Conservation (phyloP, 2,888 invertebrate genomes). For the Synanthedon tipuliformis region DNA sequence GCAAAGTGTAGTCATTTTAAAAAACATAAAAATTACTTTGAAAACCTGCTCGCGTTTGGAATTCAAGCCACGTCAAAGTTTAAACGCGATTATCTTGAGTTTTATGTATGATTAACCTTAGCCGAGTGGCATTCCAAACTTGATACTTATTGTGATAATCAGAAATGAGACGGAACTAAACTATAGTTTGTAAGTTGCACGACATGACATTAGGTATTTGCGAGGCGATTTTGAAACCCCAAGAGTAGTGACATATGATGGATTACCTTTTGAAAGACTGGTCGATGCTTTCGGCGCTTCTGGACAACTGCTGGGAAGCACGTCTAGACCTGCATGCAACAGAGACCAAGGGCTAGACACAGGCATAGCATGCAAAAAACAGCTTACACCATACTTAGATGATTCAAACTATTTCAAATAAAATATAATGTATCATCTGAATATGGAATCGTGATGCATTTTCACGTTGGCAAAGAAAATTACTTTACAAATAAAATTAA, state of each 20-base stretch:
- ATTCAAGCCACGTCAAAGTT: constrained; percentile 1
- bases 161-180: neutral
- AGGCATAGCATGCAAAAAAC: constrained; percentile 53
- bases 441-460: neutral
- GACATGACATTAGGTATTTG: neutral
- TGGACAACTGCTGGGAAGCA: constrained; percentile 84
- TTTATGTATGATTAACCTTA: constrained; percentile 3
- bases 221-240: constrained; percentile 6
- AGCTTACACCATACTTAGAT: neutral
- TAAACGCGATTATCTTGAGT: neutral
- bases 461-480: neutral
- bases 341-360: constrained; percentile 64
- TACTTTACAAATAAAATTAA: too few relatives aligned
- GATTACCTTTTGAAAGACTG: constrained; percentile 71
- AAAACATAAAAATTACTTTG: neutral
- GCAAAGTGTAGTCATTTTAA: constrained; percentile 2
- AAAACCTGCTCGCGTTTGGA: constrained; percentile 1
- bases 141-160: constrained; percentile 8
- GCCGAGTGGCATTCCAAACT: constrained; percentile 19
- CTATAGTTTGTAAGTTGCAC: neutral
- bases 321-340: constrained; percentile 84
- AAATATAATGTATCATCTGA: neutral
- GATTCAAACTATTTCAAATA: neutral
- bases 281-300: constrained; percentile 75
- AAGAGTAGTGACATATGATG: neutral